Conservation (phyloP, 1,140 invertebrate species). For the Andricus grossulariae region DNA sequence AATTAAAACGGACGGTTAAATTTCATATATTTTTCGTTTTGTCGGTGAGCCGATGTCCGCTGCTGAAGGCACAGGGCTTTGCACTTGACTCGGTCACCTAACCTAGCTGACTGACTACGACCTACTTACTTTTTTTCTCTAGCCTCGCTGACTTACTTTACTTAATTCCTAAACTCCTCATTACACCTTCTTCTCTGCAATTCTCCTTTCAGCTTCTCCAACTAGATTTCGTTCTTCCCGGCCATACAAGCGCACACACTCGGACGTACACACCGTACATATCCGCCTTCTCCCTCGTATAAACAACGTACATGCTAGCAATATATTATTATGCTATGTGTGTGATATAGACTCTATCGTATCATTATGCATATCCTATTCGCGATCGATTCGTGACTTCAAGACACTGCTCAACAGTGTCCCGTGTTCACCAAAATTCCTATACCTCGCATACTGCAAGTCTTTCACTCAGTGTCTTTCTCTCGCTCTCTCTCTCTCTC, state of each 20-base stretch:
- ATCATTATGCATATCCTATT: slow-evolving; percentile 73
- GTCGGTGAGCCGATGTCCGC: slow-evolving; percentile 75
- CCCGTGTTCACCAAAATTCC: slow-evolving; percentile 41
- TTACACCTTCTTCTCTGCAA: slow-evolving; percentile 39
- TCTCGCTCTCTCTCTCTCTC: slow-evolving; percentile 29
- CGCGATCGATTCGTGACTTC: slow-evolving; percentile 55
- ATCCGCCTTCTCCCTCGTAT: slow-evolving; percentile 50
- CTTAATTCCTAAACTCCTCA: slow-evolving; percentile 44
- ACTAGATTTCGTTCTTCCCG: slow-evolving; percentile 35
- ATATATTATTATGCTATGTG: slow-evolving; percentile 76
- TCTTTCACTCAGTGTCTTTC: slow-evolving; percentile 38
- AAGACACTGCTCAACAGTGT: slow-evolving; percentile 71
- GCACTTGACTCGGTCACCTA: slow-evolving; percentile 77
- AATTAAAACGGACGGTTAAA: slow-evolving; percentile 76
- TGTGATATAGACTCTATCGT: slow-evolving; percentile 75
- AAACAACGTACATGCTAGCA: slow-evolving; percentile 75
- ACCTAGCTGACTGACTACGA: slow-evolving; percentile 71
- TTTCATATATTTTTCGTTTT: slow-evolving; percentile 64
- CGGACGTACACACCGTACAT: slow-evolving; percentile 22
- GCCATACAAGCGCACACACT: slow-evolving; percentile 30
- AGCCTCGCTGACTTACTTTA: slow-evolving; percentile 39
- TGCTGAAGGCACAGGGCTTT: slow-evolving; percentile 77
- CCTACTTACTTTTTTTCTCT: slow-evolving; percentile 43
- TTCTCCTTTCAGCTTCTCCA: slow-evolving; percentile 36
- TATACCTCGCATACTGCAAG: slow-evolving; percentile 32